A percentile compares a stretch with the other conserved stretches of the same genome.
These are phyloP conservation scores for Hassar affinis DNA, from an alignment of 2,113 vertebrate genomes.

Conservation along the genomic window DNA sequence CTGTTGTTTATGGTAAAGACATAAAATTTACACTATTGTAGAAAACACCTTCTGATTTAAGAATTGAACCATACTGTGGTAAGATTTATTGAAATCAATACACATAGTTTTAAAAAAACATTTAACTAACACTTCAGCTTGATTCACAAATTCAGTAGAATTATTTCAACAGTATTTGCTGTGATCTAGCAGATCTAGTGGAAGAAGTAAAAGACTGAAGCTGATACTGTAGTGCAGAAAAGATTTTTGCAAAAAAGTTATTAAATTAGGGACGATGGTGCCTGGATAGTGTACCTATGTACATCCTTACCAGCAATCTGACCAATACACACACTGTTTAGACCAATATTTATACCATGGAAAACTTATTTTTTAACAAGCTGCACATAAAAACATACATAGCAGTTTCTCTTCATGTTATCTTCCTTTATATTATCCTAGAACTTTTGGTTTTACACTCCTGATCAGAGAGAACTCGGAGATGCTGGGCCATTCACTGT, in stretches of 20 bases:
- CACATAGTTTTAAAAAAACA: background rate
- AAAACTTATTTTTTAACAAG: background rate
- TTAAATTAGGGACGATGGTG: background rate
- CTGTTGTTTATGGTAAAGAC: no score
- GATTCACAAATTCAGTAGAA: background rate
- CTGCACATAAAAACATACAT: background rate
- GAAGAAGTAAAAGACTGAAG: background rate
- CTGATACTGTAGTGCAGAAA: background rate
- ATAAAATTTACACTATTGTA: no score
- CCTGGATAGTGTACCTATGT: background rate
- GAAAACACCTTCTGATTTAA: no score
- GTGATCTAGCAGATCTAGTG: background rate
- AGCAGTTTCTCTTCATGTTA: background rate
- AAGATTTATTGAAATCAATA: no score
- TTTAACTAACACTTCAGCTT: background rate
- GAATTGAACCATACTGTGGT: no score
- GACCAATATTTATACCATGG: background rate
- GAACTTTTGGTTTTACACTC: constrained; percentile 58
- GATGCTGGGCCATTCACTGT: constrained; percentile 1
- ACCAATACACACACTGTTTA: background rate
- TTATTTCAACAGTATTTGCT: background rate
- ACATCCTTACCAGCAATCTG: background rate
- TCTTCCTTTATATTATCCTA: constrained; percentile 32
- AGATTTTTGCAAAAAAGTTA: background rate
- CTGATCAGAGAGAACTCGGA: background rate